Base-by-base conservation (phyloP, 2,888 invertebrate species). In the Sisyra terminalis region DNA sequence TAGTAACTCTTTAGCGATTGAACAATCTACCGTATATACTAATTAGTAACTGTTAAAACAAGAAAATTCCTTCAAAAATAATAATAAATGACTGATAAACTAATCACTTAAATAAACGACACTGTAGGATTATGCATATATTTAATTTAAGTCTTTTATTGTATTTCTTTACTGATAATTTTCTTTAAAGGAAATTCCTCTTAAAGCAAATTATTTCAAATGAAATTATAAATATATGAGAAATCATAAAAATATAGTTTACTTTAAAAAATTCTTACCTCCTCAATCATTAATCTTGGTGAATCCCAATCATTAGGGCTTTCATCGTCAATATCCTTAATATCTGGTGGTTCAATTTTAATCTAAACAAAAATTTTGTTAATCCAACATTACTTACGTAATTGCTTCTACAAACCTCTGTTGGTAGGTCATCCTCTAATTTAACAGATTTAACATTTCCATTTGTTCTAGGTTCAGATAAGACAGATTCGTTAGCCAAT, bases 291-390 rank as follows among this genome's bases (percentile, higher is more conserved):
- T 37, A 52, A 44, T 43, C 47, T 46, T n/a, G 49, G 49, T 10
- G 48, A 47, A 15, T 51, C 51, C 50, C 50, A 30, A 45, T 48
- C 36, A 43, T 44, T 39, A 24, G 24, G n/a, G 34, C 38, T 44
- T 11, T 47, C 47, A 18, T 54, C 54, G 44, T 56, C 56, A 45
- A 56, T 55, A 40, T 56, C 55, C 40, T 53, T 50, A 11, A 57
- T 55, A 45, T 53, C 53, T 5, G 56, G 56, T 10, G 56, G 57
- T 42, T 57, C 56, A 39, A 58, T 54, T 51, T 57, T 57, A 24
- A 58, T 58, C 50, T 55, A 46, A 34, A 48, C 47, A 11, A 38
- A 43, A 13, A 8, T 13, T 7, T 39, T 39, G n/a, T 16, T 3
- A 5, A 8, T 29, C 2, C 6, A 6, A 13, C 3, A 6, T 15